A percentile compares a stretch with the other conserved stretches of the same genome.
These are phyloP conservation scores for Eupithecia inturbata DNA, from an alignment of 2,888 invertebrate species.

Conservation along the genomic window DNA sequence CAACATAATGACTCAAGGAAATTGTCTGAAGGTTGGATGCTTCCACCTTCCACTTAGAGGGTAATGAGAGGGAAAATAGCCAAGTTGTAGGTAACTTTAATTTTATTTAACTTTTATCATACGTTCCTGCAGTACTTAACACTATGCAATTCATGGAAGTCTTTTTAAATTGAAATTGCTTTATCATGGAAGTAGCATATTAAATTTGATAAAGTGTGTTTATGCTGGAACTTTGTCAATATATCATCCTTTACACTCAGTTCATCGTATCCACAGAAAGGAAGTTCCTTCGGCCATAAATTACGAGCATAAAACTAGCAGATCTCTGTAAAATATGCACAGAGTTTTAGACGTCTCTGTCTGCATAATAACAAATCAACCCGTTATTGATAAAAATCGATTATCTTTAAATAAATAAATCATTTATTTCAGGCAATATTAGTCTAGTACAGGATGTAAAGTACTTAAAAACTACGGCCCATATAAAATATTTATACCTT, in stretches of 20 bases:
- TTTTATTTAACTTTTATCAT: not conserved
- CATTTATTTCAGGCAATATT: too few relatives aligned
- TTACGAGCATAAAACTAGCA: not conserved
- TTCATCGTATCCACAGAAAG: not conserved
- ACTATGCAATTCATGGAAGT: not conserved
- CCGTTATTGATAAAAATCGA: not conserved
- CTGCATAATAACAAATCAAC: not conserved
- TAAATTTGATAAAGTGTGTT: not conserved
- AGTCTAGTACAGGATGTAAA: too few relatives aligned
- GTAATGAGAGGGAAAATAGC: not conserved
- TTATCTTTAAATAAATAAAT: too few relatives aligned
- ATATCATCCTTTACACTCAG: not conserved
- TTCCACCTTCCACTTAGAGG: slow-evolving; percentile 4
- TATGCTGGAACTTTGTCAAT: not conserved
- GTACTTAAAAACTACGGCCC: too few relatives aligned
- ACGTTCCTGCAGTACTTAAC: not conserved
- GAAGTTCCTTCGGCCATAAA: not conserved
- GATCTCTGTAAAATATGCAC: not conserved
- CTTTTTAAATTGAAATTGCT: not conserved
- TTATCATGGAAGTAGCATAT: not conserved
- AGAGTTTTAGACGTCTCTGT: not conserved
- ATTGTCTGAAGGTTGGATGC: not conserved
- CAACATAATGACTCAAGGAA: slow-evolving; percentile 1
- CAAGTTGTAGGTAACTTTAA: not conserved
- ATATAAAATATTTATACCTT: too few relatives aligned